phyloP scores from a whole-genome alignment of 92 coral and sea anemone species.

The Epizoanthus rinbou region DNA sequence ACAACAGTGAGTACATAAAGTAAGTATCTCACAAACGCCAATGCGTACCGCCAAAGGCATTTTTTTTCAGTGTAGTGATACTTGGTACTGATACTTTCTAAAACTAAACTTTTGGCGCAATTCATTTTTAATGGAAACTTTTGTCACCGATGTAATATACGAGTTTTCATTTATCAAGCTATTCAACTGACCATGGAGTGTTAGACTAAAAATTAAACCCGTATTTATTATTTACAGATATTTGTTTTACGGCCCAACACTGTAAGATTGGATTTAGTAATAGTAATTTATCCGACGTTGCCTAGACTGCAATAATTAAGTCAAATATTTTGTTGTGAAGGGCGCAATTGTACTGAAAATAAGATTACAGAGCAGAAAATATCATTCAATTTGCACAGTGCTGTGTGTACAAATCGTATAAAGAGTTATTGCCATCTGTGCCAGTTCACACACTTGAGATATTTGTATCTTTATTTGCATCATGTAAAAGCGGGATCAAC shows the following conservation, averaged over 20 bases:
- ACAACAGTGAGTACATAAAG: neutral
- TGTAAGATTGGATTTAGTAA: conserved; percentile 6
- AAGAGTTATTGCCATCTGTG: conserved; percentile 31
- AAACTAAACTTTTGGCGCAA: neutral
- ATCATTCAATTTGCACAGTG: conserved; percentile 39
- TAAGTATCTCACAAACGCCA: neutral
- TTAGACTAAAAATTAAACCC: neutral
- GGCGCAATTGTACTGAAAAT: conserved; percentile 21
- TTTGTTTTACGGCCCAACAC: conserved; percentile 7
- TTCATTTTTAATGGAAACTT: neutral
- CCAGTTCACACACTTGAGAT: conserved; percentile 27
- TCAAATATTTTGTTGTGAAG: neutral
- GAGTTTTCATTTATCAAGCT: neutral
- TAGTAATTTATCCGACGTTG: conserved; percentile 19
- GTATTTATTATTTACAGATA: conserved; percentile 18
- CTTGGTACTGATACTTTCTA: neutral
- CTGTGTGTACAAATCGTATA: conserved; percentile 13
- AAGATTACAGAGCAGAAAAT: conserved; percentile 31
- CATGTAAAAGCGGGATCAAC: neutral
- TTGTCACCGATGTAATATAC: neutral
- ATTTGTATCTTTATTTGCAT: conserved; percentile 13
- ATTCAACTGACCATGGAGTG: neutral
- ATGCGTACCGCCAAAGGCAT: neutral
- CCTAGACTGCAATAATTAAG: conserved; percentile 17
- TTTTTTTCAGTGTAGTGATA: neutral